phyloP scores from a whole-genome alignment of 2,888 invertebrate genomes.

The Azorinus chamasolen region DNA sequence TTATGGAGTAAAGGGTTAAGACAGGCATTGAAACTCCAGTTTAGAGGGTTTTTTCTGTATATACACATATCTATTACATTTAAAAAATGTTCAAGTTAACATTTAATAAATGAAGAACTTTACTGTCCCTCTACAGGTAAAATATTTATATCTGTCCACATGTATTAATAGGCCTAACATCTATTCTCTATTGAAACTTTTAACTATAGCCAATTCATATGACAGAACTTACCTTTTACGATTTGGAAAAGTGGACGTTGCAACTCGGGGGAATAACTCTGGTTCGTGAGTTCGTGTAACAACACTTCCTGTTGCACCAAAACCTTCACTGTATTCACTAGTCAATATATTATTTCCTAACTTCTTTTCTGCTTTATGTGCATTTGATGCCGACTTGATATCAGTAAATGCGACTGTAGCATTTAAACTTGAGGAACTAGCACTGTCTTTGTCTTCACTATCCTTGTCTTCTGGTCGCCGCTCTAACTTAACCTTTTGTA shows the following conservation, averaged over 20 bases:
- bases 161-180: too few relatives aligned
- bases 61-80: too few relatives aligned
- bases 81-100: too few relatives aligned
- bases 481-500: constrained; percentile 98
- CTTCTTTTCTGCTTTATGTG: constrained; percentile 95
- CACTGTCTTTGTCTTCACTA: constrained; percentile 60
- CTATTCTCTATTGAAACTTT: too few relatives aligned
- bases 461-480: constrained; percentile 86
- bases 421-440: constrained; percentile 55
- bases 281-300: constrained; percentile 76
- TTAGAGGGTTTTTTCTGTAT: too few relatives aligned
- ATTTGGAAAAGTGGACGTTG: constrained; percentile 59
- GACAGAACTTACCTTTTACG: constrained; percentile 69
- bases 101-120: too few relatives aligned
- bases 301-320: constrained; percentile 78
- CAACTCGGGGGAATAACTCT: constrained; percentile 57
- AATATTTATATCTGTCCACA: too few relatives aligned
- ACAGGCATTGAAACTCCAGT: too few relatives aligned
- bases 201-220: too few relatives aligned
- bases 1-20: too few relatives aligned
- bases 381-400: constrained; percentile 98
- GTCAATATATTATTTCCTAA: constrained; percentile 91
- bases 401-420: constrained; percentile 92
- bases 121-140: too few relatives aligned
- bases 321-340: constrained; percentile 95